Evolutionary conservation across 2,888 invertebrate species (phyloP).

Genomic region (Heliconius sara): DNA sequence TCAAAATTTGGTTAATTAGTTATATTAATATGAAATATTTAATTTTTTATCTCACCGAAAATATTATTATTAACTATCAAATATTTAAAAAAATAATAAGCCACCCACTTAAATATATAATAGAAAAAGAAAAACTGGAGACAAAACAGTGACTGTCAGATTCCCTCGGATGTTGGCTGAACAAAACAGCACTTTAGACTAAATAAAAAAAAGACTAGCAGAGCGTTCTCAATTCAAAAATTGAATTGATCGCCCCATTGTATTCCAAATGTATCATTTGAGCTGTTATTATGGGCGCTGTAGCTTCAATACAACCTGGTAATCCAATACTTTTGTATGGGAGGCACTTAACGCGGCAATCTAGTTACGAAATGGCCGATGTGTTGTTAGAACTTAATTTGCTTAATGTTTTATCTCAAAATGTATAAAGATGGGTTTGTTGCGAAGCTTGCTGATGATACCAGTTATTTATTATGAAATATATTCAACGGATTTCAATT

Average conservation of each 20-base stretch:
- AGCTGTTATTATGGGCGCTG: constrained; percentile 83
- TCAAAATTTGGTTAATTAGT: constrained; percentile 38
- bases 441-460: constrained; percentile 36
- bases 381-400: constrained; percentile 65
- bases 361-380: constrained; percentile 70
- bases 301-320: constrained; percentile 78
- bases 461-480: constrained; percentile 37
- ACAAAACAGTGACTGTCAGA: constrained; percentile 84
- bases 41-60: constrained; percentile 4
- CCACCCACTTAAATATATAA: neutral
- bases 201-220: constrained; percentile 77
- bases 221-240: constrained; percentile 84
- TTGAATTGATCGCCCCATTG: constrained; percentile 85
- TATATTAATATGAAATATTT: constrained; percentile 8
- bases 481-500: constrained; percentile 44
- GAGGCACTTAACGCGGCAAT: constrained; percentile 77
- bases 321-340: constrained; percentile 84
- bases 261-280: constrained; percentile 85
- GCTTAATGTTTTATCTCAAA: constrained; percentile 60
- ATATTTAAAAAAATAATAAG: neutral
- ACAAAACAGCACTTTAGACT: constrained; percentile 84
- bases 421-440: constrained; percentile 48
- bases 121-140: constrained; percentile 63
- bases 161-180: constrained; percentile 80
- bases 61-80: neutral